A percentile compares a stretch with the other conserved stretches of the same genome.
Evolutionary conservation across 2,888 invertebrate species (phyloP).

Genomic region (Anoplius nigerrimus): DNA sequence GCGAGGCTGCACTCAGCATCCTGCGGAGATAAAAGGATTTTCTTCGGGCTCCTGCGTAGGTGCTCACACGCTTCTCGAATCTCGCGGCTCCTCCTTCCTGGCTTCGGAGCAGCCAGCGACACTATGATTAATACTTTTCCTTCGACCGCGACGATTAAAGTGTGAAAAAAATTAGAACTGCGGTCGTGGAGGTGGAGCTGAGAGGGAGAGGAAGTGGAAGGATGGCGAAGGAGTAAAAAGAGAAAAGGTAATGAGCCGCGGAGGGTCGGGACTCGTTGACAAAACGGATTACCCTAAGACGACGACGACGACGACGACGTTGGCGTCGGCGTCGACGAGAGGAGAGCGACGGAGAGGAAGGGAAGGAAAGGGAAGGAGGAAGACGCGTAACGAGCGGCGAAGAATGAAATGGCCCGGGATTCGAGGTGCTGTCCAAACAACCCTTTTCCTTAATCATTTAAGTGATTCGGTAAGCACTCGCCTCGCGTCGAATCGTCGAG

Average conservation of each 20-base stretch:
- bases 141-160: background rate
- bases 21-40: constrained; percentile 36
- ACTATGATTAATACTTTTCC: too few relatives aligned
- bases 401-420: constrained; percentile 67
- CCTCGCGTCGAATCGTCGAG: constrained; percentile 62
- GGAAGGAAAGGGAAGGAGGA: constrained; percentile 26
- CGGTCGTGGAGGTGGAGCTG: background rate
- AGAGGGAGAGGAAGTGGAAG: background rate
- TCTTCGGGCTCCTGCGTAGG: too few relatives aligned
- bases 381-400: constrained; percentile 48
- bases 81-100: too few relatives aligned
- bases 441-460: constrained; percentile 75
- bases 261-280: constrained; percentile 68
- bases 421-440: constrained; percentile 73
- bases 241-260: constrained; percentile 64
- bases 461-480: constrained; percentile 73
- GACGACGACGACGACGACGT: constrained; percentile 58
- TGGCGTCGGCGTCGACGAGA: constrained; percentile 20
- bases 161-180: background rate
- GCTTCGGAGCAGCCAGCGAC: too few relatives aligned
- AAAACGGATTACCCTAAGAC: constrained; percentile 72
- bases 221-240: constrained; percentile 36
- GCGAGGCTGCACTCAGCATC: constrained; percentile 34
- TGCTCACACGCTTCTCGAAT: too few relatives aligned
- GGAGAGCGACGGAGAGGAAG: constrained; percentile 25